These are phyloP conservation scores for Clarias fuscus DNA, from an alignment of 2,797 vertebrate genomes.

Conservation along the genomic window DNA sequence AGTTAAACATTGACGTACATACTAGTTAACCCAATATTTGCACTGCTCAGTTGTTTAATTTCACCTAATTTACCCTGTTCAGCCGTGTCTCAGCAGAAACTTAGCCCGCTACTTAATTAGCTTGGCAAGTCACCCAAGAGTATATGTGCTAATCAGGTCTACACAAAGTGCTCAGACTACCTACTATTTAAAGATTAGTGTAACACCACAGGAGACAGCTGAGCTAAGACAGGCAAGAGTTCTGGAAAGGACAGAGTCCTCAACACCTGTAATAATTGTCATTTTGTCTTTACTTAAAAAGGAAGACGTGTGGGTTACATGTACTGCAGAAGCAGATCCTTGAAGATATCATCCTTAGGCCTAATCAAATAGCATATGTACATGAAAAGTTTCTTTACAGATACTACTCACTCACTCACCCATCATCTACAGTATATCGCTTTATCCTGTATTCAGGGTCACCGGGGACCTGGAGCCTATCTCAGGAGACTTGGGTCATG, in stretches of 20 bases:
- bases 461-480: too few species aligned
- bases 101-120: constrained; percentile 19
- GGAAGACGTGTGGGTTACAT: not conserved
- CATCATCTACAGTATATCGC: too few species aligned
- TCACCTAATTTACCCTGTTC: constrained; percentile 6
- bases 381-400: not conserved
- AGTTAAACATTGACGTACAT: not conserved
- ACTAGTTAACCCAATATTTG: not conserved
- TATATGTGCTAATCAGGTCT: constrained; percentile 18
- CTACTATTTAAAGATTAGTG: constrained; percentile 21
- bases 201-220: not conserved
- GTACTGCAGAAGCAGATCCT: not conserved
- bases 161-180: constrained; percentile 1
- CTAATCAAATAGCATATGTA: not conserved
- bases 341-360: not conserved
- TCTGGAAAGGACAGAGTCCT: not conserved
- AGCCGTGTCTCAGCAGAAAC: constrained; percentile 16
- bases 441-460: too few species aligned
- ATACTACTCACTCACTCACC: not conserved
- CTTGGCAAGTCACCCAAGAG: constrained; percentile 16
- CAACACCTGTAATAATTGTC: constrained; percentile 11
- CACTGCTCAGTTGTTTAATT: constrained; percentile 5
- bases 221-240: not conserved
- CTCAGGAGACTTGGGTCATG: too few species aligned
- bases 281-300: constrained; percentile 12